Evolutionary conservation across 2,113 vertebrate species (phyloP).

Genomic region (Anarrhichthys ocellatus): DNA sequence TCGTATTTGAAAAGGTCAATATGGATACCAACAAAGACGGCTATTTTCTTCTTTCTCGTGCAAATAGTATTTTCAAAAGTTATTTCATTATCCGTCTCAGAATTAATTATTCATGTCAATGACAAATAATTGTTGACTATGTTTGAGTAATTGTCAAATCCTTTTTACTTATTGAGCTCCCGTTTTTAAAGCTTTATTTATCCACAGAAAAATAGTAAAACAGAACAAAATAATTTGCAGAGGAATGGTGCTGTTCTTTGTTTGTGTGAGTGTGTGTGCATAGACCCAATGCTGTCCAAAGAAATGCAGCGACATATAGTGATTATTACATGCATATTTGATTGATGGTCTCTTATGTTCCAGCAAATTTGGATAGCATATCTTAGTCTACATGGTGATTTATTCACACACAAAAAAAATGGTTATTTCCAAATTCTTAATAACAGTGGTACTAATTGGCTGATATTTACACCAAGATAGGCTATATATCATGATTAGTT

Average conservation of each 20-base stretch:
- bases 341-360: neutral
- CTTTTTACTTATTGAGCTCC: neutral
- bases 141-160: no score
- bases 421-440: neutral
- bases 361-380: neutral
- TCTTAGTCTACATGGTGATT: neutral
- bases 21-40: neutral
- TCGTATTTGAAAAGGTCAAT: conserved; percentile 8
- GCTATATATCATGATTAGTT: neutral
- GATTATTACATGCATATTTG: neutral
- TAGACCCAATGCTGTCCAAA: neutral
- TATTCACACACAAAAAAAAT: neutral
- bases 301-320: neutral
- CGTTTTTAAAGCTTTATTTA: neutral
- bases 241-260: neutral
- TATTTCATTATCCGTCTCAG: neutral
- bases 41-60: conserved; percentile 1
- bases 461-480: neutral
- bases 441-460: neutral
- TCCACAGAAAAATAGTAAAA: neutral
- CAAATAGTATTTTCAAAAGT: neutral
- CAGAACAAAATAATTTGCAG: no score
- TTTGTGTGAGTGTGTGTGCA: neutral
- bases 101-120: neutral
- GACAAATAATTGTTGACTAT: no score